Evolutionary conservation across 2,113 vertebrate species (phyloP), one percentile per base, ranked within the genome.

Genomic region (Gymnocephalus cernua): DNA sequence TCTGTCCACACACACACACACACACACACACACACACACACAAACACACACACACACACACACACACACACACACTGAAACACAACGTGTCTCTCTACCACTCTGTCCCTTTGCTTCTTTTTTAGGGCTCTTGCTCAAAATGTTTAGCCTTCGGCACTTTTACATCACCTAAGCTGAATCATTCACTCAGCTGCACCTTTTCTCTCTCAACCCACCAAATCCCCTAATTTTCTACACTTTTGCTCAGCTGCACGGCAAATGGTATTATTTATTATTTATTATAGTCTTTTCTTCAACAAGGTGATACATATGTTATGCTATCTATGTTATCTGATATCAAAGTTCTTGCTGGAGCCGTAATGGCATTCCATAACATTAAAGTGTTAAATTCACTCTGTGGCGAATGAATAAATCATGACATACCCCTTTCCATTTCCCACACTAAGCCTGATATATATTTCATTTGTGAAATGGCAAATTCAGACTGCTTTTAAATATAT

Each of bases 361-460:
- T 85, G 66, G 51, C 64, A 27, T 71, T 89, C 54, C 56, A 50
- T 83, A 86, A 80, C 72, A 82, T 89, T 82, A 85, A 89, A 84
- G 79, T 79, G 86, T 84, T 89, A 80, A 86, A 91, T 83, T 88
- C 68, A 77, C 83, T 83, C 69, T 64, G 45, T 80, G 77, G 70
- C 0, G 6, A 77, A 88, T 92, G 54, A 92, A 93, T 93, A 91
- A 93, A 92, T 90, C 63, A 93, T 82, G 77, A 92, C 72, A 76
- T 32, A 21, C 51, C 73, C 51, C 32, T 78, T 88, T 81, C 84
- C 54, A 85, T 86, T 74, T 79, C 53, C 74, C 62, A 89, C 80
- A 69, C 0, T 51, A 67, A 85, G 64, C 67, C 23, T 57, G 66
- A 91, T 89, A 84, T 77, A 91, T 86, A 90, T 92, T 85, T 84